A percentile compares a stretch with the other conserved stretches of the same genome.
These are phyloP conservation scores for Aphelocoma californica DNA, from an alignment of 2,797 vertebrate species.

Conservation along the genomic window DNA sequence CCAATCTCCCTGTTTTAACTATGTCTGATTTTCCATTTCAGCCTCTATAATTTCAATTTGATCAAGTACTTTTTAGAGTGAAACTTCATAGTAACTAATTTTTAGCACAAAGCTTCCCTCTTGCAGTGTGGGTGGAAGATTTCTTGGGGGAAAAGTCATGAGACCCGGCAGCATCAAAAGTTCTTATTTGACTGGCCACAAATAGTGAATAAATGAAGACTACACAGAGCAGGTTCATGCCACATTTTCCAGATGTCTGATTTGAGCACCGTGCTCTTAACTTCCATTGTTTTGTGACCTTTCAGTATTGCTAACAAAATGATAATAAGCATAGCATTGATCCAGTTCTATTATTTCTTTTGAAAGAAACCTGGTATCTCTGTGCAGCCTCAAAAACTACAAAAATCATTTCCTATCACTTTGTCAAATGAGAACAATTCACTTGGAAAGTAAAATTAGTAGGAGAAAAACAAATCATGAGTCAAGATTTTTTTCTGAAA, in stretches of 20 bases:
- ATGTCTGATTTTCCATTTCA: slow-evolving; percentile 1
- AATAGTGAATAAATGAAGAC: not conserved
- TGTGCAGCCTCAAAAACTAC: not conserved
- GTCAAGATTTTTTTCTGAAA: not conserved
- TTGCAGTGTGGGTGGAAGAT: not conserved
- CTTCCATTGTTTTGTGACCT: not conserved
- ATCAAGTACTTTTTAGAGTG: slow-evolving; percentile 22
- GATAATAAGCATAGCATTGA: not conserved
- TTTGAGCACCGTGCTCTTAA: not conserved
- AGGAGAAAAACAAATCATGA: not conserved
- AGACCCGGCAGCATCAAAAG: not conserved
- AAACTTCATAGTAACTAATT: slow-evolving; percentile 1
- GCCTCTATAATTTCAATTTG: not conserved
- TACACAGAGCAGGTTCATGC: not conserved
- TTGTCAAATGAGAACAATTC: not conserved
- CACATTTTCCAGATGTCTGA: not conserved
- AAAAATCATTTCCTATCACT: not conserved
- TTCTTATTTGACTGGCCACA: not conserved
- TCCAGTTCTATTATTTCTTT: not conserved
- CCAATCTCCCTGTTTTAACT: not conserved
- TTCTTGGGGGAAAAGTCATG: not conserved
- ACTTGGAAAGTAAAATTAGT: not conserved
- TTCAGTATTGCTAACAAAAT: not conserved
- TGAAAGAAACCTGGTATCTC: not conserved
- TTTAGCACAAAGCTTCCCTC: not conserved